Conservation (phyloP, 1,140 invertebrate genomes). For the Papilio machaon region DNA sequence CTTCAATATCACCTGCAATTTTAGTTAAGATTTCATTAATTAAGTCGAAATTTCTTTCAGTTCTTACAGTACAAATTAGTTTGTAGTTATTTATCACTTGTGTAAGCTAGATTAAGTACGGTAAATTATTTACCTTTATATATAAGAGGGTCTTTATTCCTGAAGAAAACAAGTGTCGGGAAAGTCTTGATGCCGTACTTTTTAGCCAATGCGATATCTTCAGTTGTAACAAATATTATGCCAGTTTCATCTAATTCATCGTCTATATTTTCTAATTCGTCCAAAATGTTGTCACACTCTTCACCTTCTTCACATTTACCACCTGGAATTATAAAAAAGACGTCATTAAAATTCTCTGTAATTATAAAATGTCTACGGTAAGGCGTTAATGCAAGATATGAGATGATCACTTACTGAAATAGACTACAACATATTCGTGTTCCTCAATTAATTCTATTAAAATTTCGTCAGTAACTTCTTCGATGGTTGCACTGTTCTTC, state of each 20-base stretch:
- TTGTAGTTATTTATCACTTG: no score
- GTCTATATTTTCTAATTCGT: slow-evolving; percentile 95
- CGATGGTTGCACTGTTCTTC: slow-evolving; percentile 95
- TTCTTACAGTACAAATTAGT: not conserved
- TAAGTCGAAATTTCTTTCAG: not conserved
- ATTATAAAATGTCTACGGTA: not conserved
- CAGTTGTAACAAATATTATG: slow-evolving; percentile 96
- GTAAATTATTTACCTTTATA: slow-evolving; percentile 82
- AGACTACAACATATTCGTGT: slow-evolving; percentile 96
- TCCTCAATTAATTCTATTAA: slow-evolving; percentile 92
- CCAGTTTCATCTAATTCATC: slow-evolving; percentile 96
- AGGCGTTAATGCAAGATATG: not conserved
- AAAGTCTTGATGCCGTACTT: slow-evolving; percentile 93
- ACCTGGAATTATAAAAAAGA: slow-evolving; percentile 78
- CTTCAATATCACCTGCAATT: slow-evolving; percentile 89
- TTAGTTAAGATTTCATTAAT: slow-evolving; percentile 1
- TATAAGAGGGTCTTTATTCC: slow-evolving; percentile 93
- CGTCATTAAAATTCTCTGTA: not conserved
- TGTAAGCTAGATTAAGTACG: not conserved
- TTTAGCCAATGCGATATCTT: slow-evolving; percentile 91
- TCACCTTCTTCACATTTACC: slow-evolving; percentile 94
- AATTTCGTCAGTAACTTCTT: slow-evolving; percentile 97
- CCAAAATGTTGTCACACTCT: slow-evolving; percentile 91
- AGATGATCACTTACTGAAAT: slow-evolving; percentile 88
- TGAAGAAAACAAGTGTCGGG: slow-evolving; percentile 94